These are phyloP conservation scores for Acrocyrtus sp. DNA, from an alignment of 2,888 invertebrate genomes.

Conservation along the genomic window DNA sequence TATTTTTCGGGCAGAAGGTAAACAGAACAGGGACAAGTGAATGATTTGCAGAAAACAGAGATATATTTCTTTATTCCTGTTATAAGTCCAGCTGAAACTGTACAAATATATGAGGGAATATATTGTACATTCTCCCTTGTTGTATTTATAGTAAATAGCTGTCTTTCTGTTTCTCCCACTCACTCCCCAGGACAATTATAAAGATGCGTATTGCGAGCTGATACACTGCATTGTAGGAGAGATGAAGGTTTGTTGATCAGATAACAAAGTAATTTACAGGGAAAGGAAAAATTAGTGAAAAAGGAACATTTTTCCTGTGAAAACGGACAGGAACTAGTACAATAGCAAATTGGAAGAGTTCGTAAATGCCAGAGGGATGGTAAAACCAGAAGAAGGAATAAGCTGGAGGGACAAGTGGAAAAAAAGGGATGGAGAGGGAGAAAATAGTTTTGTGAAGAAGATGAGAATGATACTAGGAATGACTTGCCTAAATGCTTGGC, in stretches of 20 bases:
- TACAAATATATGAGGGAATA: conserved; percentile 3
- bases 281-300: conserved; percentile 10
- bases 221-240: no score
- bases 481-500: conserved; percentile 30
- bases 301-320: conserved; percentile 1
- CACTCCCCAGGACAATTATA: conserved; percentile 18
- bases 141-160: conserved; percentile 18
- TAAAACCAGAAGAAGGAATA: conserved; percentile 1
- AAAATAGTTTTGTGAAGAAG: not conserved
- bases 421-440: not conserved
- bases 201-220: no score
- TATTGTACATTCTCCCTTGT: conserved; percentile 14
- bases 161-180: conserved; percentile 14
- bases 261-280: conserved; percentile 45
- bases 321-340: no score
- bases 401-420: not conserved
- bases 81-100: not conserved
- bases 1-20: not conserved
- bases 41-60: not conserved
- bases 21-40: not conserved
- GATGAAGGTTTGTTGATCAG: no score
- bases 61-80: not conserved
- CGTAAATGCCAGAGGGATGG: no score
- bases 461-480: not conserved
- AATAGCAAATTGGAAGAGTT: no score